A percentile compares a stretch with the other conserved stretches of the same genome.
Conservation (phyloP, 1,140 invertebrate genomes). For the Gryon sp. region DNA sequence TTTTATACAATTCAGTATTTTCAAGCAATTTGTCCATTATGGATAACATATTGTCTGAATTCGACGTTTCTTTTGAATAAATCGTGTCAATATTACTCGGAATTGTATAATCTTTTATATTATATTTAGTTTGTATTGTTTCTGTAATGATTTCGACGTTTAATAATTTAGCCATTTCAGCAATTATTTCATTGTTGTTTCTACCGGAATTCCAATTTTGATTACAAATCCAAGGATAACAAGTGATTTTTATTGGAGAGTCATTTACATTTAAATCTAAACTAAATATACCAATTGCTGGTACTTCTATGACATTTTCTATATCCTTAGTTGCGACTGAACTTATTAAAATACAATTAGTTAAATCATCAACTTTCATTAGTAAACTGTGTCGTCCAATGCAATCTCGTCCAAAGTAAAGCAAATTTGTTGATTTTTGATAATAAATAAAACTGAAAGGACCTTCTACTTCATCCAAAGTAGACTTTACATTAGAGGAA, state of each 20-base stretch:
- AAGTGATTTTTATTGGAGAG: slow-evolving; percentile 73
- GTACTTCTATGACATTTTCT: slow-evolving; percentile 84
- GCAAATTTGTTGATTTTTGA: slow-evolving; percentile 80
- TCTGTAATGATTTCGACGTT: slow-evolving; percentile 69
- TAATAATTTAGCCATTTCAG: slow-evolving; percentile 71
- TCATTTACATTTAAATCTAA: slow-evolving; percentile 81
- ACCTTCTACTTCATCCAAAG: slow-evolving; percentile 82
- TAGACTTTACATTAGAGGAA: slow-evolving; percentile 74
- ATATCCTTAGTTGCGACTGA: slow-evolving; percentile 82
- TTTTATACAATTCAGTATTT: slow-evolving; percentile 73
- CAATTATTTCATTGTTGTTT: slow-evolving; percentile 69
- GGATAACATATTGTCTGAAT: slow-evolving; percentile 75
- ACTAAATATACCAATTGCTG: slow-evolving; percentile 85
- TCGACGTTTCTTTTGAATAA: slow-evolving; percentile 74
- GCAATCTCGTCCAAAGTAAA: slow-evolving; percentile 93
- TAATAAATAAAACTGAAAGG: slow-evolving; percentile 92
- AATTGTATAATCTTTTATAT: slow-evolving; percentile 47
- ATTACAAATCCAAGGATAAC: slow-evolving; percentile 73
- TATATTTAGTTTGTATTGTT: slow-evolving; percentile 25
- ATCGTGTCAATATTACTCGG: slow-evolving; percentile 70
- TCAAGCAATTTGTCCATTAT: slow-evolving; percentile 78
- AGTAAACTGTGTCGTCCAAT: slow-evolving; percentile 92
- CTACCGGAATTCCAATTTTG: too few relatives aligned
- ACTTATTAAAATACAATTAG: slow-evolving; percentile 78
- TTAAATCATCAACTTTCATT: slow-evolving; percentile 80